Evolutionary conservation across 2,113 vertebrate species (phyloP).

Genomic region (Podarcis muralis): DNA sequence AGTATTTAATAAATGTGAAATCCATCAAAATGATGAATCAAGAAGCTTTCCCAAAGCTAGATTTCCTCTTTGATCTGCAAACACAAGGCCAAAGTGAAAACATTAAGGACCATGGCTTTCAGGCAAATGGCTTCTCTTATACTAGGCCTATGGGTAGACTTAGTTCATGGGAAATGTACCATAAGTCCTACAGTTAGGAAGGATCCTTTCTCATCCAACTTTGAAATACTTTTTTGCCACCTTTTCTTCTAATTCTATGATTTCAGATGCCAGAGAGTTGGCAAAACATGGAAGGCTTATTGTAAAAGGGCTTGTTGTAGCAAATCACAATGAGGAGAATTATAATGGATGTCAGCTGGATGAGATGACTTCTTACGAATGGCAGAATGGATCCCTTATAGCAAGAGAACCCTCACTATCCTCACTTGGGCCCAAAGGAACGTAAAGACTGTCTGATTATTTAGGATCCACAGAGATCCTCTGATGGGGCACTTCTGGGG

Average conservation of each 20-base stretch:
- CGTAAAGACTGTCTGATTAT: no score
- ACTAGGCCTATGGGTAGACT: slow-evolving; percentile 44
- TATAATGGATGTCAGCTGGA: not conserved
- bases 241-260: slow-evolving; percentile 46
- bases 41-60: slow-evolving; percentile 53
- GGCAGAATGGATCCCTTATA: not conserved
- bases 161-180: slow-evolving; percentile 60
- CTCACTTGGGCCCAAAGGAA: not conserved
- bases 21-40: slow-evolving; percentile 67
- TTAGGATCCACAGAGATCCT: no score
- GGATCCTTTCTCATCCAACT: slow-evolving; percentile 39
- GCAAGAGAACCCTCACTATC: not conserved
- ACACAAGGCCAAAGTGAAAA: slow-evolving; percentile 72
- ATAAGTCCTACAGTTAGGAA: slow-evolving; percentile 56
- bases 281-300: not conserved
- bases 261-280: slow-evolving; percentile 31
- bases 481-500: no score
- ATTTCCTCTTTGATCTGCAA: slow-evolving; percentile 76
- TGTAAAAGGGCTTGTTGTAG: not conserved
- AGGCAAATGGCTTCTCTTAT: slow-evolving; percentile 73
- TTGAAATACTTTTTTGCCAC: slow-evolving; percentile 62
- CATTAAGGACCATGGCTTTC: slow-evolving; percentile 64
- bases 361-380: not conserved
- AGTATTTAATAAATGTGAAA: slow-evolving; percentile 74
- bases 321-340: not conserved